These are phyloP conservation scores for Andrena chrysosceles DNA, from an alignment of 2,888 invertebrate genomes.

Conservation along the genomic window DNA sequence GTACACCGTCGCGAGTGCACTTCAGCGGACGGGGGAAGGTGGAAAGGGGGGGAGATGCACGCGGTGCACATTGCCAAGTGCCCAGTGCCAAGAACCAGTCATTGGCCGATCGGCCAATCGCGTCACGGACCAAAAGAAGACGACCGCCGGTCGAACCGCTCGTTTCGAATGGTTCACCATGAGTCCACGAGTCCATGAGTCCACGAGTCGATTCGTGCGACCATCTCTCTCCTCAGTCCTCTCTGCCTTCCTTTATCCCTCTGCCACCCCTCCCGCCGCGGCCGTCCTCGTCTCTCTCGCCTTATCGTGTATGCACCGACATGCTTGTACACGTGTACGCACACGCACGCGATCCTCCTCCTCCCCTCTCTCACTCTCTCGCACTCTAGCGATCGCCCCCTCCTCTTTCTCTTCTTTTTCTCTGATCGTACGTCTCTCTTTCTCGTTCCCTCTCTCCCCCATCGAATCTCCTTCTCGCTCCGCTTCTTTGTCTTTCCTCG, in stretches of 20 bases:
- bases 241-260: constrained; percentile 20
- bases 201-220: constrained; percentile 51
- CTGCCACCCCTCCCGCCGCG: not conserved
- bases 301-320: constrained; percentile 46
- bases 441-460: not conserved
- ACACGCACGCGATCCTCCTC: constrained; percentile 27
- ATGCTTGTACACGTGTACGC: not conserved
- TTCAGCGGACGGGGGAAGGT: constrained; percentile 4
- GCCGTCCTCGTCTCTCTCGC: constrained; percentile 14
- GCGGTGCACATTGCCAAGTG: constrained; percentile 42
- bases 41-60: constrained; percentile 13
- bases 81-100: constrained; percentile 57
- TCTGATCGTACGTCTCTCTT: not conserved
- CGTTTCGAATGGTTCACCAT: constrained; percentile 59
- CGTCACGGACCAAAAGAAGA: constrained; percentile 63
- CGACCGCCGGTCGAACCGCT: constrained; percentile 52
- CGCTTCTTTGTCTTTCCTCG: constrained; percentile 35
- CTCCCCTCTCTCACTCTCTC: not conserved
- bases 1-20: constrained; percentile 62
- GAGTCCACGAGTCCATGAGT: constrained; percentile 58
- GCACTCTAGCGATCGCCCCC: not conserved
- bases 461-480: not conserved
- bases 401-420: constrained; percentile 22
- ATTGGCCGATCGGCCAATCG: constrained; percentile 66
- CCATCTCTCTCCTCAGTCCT: constrained; percentile 15